These are phyloP conservation scores for Nicator chloris DNA, from an alignment of 2,113 vertebrate species.

Conservation along the genomic window DNA sequence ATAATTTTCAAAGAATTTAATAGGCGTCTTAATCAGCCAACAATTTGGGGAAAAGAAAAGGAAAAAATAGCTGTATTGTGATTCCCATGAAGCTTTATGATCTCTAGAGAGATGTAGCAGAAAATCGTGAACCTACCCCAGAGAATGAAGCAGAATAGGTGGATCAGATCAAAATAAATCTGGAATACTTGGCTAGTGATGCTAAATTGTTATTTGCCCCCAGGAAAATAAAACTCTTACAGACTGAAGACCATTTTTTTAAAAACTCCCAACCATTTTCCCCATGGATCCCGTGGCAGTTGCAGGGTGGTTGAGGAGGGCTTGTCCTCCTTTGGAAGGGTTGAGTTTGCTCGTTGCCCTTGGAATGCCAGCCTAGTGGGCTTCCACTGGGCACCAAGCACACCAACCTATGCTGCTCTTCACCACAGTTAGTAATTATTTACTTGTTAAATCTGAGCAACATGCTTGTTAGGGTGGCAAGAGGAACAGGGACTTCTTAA, in stretches of 20 bases:
- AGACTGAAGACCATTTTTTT: rapidly evolving
- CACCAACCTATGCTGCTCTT: neutral
- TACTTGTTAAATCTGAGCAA: neutral
- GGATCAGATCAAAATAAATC: neutral
- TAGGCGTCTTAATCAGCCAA: neutral
- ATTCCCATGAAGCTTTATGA: neutral
- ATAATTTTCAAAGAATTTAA: neutral
- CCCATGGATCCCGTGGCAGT: neutral
- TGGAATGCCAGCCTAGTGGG: neutral
- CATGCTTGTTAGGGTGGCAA: neutral
- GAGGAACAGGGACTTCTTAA: neutral
- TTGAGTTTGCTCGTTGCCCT: neutral
- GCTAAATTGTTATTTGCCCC: neutral
- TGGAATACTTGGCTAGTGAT: neutral
- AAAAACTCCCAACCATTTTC: neutral
- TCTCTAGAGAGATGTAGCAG: neutral
- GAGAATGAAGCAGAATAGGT: neutral
- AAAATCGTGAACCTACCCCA: neutral
- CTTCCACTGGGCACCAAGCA: neutral
- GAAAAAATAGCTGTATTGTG: neutral
- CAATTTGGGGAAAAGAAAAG: neutral
- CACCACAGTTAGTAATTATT: neutral
- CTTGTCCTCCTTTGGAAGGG: neutral
- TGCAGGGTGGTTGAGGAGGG: neutral
- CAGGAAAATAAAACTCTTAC: neutral